Evolutionary conservation across 1,140 invertebrate species (phyloP).

Genomic region (Sitodiplosis mosellana): DNA sequence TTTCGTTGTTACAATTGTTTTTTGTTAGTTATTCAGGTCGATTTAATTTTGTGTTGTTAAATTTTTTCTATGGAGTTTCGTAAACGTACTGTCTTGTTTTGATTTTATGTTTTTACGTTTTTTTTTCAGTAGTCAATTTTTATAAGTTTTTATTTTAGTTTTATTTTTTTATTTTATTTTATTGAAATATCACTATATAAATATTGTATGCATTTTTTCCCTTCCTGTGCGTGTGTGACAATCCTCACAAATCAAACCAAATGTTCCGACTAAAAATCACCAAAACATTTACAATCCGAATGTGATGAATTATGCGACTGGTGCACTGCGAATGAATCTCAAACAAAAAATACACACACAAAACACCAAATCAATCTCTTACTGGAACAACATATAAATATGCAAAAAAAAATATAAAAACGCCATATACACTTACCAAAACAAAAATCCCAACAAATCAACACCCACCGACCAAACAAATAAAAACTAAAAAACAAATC

Average conservation of each 20-base stretch:
- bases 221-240: no score
- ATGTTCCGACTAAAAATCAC: neutral
- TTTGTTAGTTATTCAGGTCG: no score
- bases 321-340: neutral
- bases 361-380: no score
- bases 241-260: slow-evolving; percentile 1
- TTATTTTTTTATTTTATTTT: no score
- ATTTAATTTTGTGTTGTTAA: neutral
- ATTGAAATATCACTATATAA: no score
- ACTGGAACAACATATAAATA: no score
- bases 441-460: no score
- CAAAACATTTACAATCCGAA: slow-evolving; percentile 1
- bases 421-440: neutral
- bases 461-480: no score
- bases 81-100: slow-evolving; percentile 3
- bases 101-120: slow-evolving; percentile 8
- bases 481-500: neutral
- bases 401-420: no score
- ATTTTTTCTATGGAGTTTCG: neutral
- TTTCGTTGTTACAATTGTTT: no score
- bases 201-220: no score
- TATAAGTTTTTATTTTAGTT: no score
- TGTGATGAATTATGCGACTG: neutral
- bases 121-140: slow-evolving; percentile 9
- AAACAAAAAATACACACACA: slow-evolving; percentile 9